A percentile compares a stretch with the other conserved stretches of the same genome.
These are phyloP conservation scores for Phaonia tiefii DNA, from an alignment of 2,888 invertebrate genomes.

Conservation along the genomic window DNA sequence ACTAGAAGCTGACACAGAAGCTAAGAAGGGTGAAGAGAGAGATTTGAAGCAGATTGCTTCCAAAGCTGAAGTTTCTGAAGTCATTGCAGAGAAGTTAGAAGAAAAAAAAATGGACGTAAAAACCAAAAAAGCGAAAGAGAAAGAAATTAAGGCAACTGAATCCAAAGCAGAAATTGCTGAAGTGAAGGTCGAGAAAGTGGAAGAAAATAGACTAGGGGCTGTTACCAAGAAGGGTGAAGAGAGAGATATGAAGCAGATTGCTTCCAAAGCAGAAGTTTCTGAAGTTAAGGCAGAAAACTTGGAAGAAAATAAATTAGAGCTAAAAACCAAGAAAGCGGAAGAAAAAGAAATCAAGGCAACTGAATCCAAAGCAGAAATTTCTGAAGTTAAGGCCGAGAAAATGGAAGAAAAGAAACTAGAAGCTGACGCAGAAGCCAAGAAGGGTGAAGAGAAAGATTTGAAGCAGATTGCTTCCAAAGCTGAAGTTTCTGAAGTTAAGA, in stretches of 20 bases:
- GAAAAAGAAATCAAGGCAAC: not conserved
- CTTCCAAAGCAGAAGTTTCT: constrained; percentile 65
- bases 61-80: constrained; percentile 38
- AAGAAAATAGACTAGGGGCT: constrained; percentile 67
- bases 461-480: not conserved
- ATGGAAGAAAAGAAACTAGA: constrained; percentile 32
- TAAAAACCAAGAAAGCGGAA: not conserved
- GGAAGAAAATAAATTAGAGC: constrained; percentile 22
- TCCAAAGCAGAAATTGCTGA: constrained; percentile 52
- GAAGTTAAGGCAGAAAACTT: constrained; percentile 22
- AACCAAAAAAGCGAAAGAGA: constrained; percentile 8
- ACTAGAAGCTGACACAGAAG: not conserved
- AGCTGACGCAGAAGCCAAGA: constrained; percentile 49
- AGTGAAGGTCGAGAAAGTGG: constrained; percentile 59
- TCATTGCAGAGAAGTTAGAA: constrained; percentile 40
- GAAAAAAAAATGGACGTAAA: constrained; percentile 45
- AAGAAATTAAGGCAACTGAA: constrained; percentile 24
- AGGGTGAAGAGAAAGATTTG: constrained; percentile 6
- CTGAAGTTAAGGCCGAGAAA: constrained; percentile 49
- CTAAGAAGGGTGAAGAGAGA: constrained; percentile 15
- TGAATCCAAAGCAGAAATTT: constrained; percentile 47
- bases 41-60: not conserved
- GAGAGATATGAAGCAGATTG: constrained; percentile 18
- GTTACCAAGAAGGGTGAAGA: constrained; percentile 18
- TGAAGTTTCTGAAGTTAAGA: constrained; percentile 25